Evolutionary conservation across 2,888 invertebrate genomes (phyloP), one percentile per base, ranked within the genome.

Genomic region (Ceramica pisi): DNA sequence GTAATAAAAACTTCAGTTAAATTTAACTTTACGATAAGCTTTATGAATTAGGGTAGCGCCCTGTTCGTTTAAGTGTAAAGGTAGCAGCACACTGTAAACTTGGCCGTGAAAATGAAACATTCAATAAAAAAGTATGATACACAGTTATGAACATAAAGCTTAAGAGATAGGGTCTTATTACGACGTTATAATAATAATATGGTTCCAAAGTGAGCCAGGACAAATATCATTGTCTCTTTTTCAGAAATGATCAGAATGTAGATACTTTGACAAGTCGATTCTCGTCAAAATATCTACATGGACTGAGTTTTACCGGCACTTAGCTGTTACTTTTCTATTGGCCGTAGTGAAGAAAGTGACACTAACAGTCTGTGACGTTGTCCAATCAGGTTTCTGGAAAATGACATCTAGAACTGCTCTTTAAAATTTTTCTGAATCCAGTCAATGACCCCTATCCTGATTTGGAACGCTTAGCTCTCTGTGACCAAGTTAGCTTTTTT

Each of bases 21-120:
- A 67, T 74, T 61, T 56, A 71, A 80, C 70, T 85, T 75, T 75
- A 71, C 55, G 84, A 84, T 86, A 85, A 86, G 71, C 75, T 26
- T 76, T 73, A 81, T 74, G 71, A 78, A 83, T 85, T 64, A 69
- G 67, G 85, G 63, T 78, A 55, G 56, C 38, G 44, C 41, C 21
- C 35, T 51, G 72, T 63, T 66, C 68, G 66, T 75, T 72, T 72
- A 51, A 68, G 16, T 51, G 21, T 57, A 64, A 61, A 46, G 50
- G 48, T 73, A 5, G n/a, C 53, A 57, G 1, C 50, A 62, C 55
- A 57, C 23, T 26, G n/a, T 72, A 12, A 16, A 56, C 21, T 3
- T 48, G 26, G 21, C 19, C n/a, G 2, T 50, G 44, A 57, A 66
- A 76, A 12, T 14, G 1, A 53, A 12, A 0, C 8, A 14, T 21